Conservation (phyloP, 2,888 invertebrate species). For the Smittia aterrima region DNA sequence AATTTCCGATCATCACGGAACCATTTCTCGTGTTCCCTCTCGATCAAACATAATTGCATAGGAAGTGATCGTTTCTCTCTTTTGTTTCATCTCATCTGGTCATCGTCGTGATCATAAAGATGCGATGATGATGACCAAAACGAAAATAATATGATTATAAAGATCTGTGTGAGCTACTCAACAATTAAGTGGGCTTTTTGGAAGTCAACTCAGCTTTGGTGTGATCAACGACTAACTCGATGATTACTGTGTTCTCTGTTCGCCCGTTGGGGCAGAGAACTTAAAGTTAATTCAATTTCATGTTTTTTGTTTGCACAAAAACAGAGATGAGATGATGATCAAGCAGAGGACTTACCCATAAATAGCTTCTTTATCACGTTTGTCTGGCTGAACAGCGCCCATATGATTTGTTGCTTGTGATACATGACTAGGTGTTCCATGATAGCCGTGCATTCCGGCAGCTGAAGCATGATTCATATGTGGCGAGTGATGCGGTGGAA, state of each 20-base stretch:
- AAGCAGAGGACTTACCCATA: slow-evolving; percentile 90
- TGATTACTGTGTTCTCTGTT: not conserved
- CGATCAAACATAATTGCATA: slow-evolving; percentile 15
- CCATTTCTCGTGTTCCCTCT: not conserved
- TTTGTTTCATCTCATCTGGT: not conserved
- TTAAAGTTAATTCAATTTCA: not conserved
- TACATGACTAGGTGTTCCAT: slow-evolving; percentile 71
- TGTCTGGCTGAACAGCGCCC: slow-evolving; percentile 79
- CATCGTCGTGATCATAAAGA: slow-evolving; percentile 18
- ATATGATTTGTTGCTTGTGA: slow-evolving; percentile 82
- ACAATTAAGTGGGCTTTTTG: slow-evolving; percentile 12
- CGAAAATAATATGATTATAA: not conserved
- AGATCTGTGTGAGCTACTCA: not conserved
- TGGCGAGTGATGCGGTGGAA: slow-evolving; percentile 74
- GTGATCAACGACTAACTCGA: slow-evolving; percentile 1
- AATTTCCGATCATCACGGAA: slow-evolving; percentile 16
- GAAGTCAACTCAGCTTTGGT: not conserved
- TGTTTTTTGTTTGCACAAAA: not conserved
- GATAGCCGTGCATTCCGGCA: slow-evolving; percentile 63
- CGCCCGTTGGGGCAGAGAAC: not conserved
- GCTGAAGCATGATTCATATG: slow-evolving; percentile 73
- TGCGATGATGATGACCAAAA: slow-evolving; percentile 23
- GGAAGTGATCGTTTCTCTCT: slow-evolving; percentile 21
- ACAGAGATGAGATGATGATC: not conserved
- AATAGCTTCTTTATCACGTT: slow-evolving; percentile 97